A percentile compares a stretch with the other conserved stretches of the same genome.
Conservation (phyloP, 2,888 invertebrate species). For the Mantis religiosa region DNA sequence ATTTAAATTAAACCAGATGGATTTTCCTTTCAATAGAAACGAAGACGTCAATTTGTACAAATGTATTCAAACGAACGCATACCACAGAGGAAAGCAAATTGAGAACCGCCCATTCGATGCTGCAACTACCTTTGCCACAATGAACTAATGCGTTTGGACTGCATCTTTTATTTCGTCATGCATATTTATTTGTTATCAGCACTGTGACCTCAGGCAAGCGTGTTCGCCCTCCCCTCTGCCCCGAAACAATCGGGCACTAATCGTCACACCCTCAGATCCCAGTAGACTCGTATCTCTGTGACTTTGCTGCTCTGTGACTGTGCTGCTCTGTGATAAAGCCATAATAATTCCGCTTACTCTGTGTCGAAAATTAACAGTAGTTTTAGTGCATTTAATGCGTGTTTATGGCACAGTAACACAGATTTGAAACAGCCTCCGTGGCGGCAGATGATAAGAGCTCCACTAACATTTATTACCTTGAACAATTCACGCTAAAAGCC, state of each 20-base stretch:
- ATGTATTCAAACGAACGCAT: too few relatives aligned
- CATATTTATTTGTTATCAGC: not conserved
- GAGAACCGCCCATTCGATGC: too few relatives aligned
- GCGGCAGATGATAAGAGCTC: not conserved
- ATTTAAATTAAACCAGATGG: too few relatives aligned
- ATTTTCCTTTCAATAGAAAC: too few relatives aligned
- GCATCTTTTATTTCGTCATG: not conserved
- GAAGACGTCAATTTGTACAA: too few relatives aligned
- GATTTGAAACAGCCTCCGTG: too few relatives aligned
- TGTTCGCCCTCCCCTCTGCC: not conserved
- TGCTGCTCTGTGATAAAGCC: not conserved
- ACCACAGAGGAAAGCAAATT: too few relatives aligned
- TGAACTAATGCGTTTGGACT: too few relatives aligned
- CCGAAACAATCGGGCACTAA: not conserved
- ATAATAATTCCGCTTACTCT: not conserved
- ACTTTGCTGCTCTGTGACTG: not conserved
- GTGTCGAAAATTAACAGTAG: not conserved
- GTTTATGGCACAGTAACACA: not conserved
- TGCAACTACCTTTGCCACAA: too few relatives aligned
- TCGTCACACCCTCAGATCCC: not conserved
- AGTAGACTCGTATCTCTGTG: not conserved
- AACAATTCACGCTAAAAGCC: not conserved
- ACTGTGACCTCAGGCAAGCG: not conserved
- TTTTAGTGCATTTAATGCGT: not conserved
- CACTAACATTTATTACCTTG: not conserved